Evolutionary conservation across 2,113 vertebrate species (phyloP).

Genomic region (Electrona antarctica): DNA sequence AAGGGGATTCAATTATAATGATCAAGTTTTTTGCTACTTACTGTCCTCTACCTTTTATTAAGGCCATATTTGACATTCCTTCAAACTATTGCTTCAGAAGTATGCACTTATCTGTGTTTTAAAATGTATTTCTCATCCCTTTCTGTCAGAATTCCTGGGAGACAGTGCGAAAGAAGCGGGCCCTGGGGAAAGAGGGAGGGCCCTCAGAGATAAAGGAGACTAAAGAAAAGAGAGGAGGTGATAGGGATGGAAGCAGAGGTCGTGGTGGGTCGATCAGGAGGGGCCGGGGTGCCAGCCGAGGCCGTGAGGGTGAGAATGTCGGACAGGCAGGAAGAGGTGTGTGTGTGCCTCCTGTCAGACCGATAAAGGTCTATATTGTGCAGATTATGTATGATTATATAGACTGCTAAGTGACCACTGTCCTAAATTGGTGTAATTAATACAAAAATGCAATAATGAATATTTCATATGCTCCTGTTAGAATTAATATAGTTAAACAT

Average conservation of each 20-base stretch:
- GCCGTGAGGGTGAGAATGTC: conserved; percentile 83
- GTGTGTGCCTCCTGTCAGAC: background rate
- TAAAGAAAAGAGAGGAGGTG: conserved; percentile 86
- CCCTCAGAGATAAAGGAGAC: conserved; percentile 89
- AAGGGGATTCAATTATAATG: background rate
- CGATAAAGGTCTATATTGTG: background rate
- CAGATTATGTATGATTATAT: no score
- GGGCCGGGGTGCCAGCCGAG: conserved; percentile 85
- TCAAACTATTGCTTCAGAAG: no score
- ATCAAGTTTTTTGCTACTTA: no score
- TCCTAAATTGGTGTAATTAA: no score
- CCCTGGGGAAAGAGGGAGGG: conserved; percentile 86
- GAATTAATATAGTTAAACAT: no score
- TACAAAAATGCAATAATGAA: no score
- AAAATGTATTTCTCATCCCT: background rate
- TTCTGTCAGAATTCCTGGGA: conserved; percentile 92
- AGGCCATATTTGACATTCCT: background rate
- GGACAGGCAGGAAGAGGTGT: background rate
- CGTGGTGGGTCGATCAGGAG: conserved; percentile 85
- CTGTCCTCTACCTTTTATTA: no score
- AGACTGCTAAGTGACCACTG: no score
- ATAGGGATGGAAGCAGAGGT: conserved; percentile 86
- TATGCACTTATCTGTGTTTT: no score
- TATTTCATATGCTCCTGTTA: no score
- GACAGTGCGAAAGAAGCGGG: conserved; percentile 95